Evolutionary conservation across 1,140 invertebrate species (phyloP).

Genomic region (Agrypnia vestita): DNA sequence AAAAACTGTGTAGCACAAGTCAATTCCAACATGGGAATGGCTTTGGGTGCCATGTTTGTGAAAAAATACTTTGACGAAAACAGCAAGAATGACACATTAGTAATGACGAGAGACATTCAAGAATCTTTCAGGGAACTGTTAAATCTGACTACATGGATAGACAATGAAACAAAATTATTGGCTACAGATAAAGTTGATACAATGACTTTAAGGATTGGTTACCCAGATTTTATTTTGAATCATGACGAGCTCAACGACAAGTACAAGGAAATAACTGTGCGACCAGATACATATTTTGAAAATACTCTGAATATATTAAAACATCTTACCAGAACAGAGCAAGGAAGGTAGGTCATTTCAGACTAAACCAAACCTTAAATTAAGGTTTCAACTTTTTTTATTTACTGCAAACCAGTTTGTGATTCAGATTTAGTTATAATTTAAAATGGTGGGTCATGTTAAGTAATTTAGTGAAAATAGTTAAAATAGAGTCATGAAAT

Average conservation of each 20-base stretch:
- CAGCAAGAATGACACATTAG: slow-evolving; percentile 87
- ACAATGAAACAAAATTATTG: slow-evolving; percentile 83
- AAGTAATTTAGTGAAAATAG: no score
- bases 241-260: slow-evolving; percentile 79
- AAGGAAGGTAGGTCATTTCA: slow-evolving; percentile 64
- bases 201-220: slow-evolving; percentile 91
- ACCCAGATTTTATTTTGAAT: slow-evolving; percentile 89
- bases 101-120: slow-evolving; percentile 90
- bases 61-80: slow-evolving; percentile 88
- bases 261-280: slow-evolving; percentile 84
- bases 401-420: no score
- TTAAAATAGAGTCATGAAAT: no score
- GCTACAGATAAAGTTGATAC: slow-evolving; percentile 87
- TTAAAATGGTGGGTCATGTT: no score
- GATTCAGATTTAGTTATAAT: no score
- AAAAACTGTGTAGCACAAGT: slow-evolving; percentile 88
- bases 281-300: slow-evolving; percentile 88
- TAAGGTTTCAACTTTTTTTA: no score
- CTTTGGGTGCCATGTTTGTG: slow-evolving; percentile 88
- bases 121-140: slow-evolving; percentile 83
- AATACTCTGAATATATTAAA: slow-evolving; percentile 88
- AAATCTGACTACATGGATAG: slow-evolving; percentile 85
- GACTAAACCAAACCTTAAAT: no score
- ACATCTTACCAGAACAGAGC: slow-evolving; percentile 79
- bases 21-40: slow-evolving; percentile 89